Evolutionary conservation across 2,888 invertebrate genomes (phyloP).

Genomic region (Pseudococcus viburni): DNA sequence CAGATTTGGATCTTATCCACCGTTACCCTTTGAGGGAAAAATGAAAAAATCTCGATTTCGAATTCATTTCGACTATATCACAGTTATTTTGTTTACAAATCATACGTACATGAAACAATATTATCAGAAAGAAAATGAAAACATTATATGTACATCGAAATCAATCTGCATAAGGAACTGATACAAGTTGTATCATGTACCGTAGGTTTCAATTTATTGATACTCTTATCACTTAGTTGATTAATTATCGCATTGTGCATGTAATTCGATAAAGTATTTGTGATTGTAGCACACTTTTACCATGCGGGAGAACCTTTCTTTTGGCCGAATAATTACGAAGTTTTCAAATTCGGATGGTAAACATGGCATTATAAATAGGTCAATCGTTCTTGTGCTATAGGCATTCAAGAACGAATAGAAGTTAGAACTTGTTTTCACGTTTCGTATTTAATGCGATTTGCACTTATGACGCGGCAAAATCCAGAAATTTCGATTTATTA

Average conservation of each 20-base stretch:
- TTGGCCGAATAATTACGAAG: slow-evolving; percentile 31
- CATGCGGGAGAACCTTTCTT: neutral
- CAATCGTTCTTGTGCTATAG: slow-evolving; percentile 54
- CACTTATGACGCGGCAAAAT: slow-evolving; percentile 58
- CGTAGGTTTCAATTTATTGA: neutral
- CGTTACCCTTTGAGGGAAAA: no score
- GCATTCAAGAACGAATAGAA: slow-evolving; percentile 56
- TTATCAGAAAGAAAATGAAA: neutral
- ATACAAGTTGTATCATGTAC: neutral
- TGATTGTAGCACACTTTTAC: neutral
- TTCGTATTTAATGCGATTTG: slow-evolving; percentile 49
- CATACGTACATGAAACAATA: neutral
- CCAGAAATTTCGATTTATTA: slow-evolving; percentile 46
- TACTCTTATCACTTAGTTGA: neutral
- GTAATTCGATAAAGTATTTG: neutral
- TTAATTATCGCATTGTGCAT: slow-evolving; percentile 1
- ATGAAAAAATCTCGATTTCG: no score
- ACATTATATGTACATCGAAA: slow-evolving; percentile 10
- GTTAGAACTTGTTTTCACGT: slow-evolving; percentile 57
- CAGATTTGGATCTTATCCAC: no score
- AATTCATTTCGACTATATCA: no score
- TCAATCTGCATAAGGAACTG: neutral
- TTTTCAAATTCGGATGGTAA: slow-evolving; percentile 57
- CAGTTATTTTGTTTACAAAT: neutral
- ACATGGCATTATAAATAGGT: slow-evolving; percentile 48